These are phyloP conservation scores for Meteorus colon DNA, from an alignment of 2,888 invertebrate species.

Conservation along the genomic window DNA sequence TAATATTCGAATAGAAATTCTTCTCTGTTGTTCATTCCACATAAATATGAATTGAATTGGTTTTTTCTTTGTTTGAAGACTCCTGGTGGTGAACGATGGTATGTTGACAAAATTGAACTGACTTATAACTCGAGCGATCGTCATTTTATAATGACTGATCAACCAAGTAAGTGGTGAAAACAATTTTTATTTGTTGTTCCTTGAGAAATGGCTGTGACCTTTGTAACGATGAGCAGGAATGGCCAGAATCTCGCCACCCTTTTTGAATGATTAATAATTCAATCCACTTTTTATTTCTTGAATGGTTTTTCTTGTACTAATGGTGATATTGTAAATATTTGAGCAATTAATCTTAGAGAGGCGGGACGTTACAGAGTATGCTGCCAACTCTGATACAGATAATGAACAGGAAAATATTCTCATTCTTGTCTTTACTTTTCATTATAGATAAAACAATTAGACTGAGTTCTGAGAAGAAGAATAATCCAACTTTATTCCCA, in stretches of 20 bases:
- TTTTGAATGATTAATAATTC: too few species aligned
- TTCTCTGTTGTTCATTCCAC: not conserved
- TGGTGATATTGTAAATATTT: too few species aligned
- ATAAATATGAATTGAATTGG: not conserved
- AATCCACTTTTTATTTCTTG: too few species aligned
- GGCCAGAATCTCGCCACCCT: too few species aligned
- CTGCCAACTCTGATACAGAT: too few species aligned
- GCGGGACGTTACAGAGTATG: too few species aligned
- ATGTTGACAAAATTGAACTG: constrained; percentile 84
- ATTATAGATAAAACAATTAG: constrained; percentile 74
- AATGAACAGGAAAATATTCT: not conserved
- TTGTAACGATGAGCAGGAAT: too few species aligned
- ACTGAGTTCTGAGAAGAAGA: constrained; percentile 76
- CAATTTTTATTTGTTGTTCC: not conserved
- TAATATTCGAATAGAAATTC: not conserved
- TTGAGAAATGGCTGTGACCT: too few species aligned
- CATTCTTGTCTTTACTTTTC: constrained; percentile 13
- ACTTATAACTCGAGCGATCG: constrained; percentile 80
- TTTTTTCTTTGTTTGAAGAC: constrained; percentile 76
- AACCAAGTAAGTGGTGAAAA: constrained; percentile 69
- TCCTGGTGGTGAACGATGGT: constrained; percentile 92
- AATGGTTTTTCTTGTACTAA: too few species aligned
- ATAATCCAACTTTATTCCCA: constrained; percentile 81
- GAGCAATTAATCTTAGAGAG: too few species aligned
- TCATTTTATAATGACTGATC: constrained; percentile 74